A percentile compares a stretch with the other conserved stretches of the same genome.
Evolutionary conservation across 2,797 vertebrate genomes (phyloP).

Genomic region (Neosilurus mollespiculum): DNA sequence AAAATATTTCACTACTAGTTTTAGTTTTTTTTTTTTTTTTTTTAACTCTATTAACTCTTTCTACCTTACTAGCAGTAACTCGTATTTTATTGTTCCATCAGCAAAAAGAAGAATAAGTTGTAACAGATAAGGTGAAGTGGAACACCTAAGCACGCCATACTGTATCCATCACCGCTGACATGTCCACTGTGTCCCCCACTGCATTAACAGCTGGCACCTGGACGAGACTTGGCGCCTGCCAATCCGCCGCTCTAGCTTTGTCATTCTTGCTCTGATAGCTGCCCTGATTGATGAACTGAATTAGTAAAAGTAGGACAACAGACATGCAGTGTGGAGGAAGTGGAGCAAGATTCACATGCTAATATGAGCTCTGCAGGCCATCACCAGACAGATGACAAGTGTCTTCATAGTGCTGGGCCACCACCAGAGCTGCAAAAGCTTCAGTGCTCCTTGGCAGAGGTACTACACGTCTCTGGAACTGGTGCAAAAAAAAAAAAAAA

Average conservation of each 20-base stretch:
- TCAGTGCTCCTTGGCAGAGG: constrained; percentile 9
- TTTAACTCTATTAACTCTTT: background rate
- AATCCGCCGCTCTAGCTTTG: constrained; percentile 20
- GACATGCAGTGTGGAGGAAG: constrained; percentile 20
- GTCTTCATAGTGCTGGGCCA: constrained; percentile 14
- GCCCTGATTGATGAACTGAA: constrained; percentile 35
- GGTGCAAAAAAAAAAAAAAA: too few relatives aligned
- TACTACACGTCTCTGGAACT: background rate
- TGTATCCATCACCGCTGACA: constrained; percentile 22
- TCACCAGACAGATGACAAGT: constrained; percentile 38
- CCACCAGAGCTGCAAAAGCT: background rate
- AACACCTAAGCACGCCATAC: constrained; percentile 13
- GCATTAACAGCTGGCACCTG: constrained; percentile 34
- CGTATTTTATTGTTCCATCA: background rate
- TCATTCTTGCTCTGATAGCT: constrained; percentile 26
- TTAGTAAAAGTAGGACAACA: constrained; percentile 21
- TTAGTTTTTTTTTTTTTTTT: too few relatives aligned
- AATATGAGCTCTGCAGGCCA: constrained; percentile 37
- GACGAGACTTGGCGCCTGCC: constrained; percentile 8
- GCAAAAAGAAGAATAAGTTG: background rate
- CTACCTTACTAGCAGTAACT: background rate
- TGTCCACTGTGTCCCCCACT: constrained; percentile 14
- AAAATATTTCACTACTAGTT: too few relatives aligned
- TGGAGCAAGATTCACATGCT: constrained; percentile 34
- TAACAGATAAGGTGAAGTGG: background rate